Conservation (phyloP, 2,888 invertebrate species). For the Meteorus colon region DNA sequence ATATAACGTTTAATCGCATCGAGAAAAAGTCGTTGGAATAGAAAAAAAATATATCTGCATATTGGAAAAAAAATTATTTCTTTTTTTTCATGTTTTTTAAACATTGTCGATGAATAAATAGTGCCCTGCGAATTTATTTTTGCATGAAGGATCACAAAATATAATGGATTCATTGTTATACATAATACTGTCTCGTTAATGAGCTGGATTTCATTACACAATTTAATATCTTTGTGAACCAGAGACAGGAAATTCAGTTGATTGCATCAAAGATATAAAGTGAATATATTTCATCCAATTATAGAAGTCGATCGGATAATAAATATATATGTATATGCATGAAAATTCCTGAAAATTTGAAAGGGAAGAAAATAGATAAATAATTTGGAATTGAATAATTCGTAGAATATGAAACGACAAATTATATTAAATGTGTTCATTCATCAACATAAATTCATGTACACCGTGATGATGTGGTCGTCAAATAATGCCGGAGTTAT, state of each 20-base stretch:
- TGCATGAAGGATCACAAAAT: background rate
- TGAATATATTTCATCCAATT: background rate
- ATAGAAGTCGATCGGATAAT: background rate
- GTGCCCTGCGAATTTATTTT: background rate
- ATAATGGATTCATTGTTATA: background rate
- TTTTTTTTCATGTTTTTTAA: background rate
- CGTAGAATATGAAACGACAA: background rate
- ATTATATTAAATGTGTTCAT: background rate
- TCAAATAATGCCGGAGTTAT: background rate
- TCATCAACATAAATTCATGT: background rate
- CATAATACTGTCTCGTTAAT: background rate
- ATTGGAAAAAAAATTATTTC: background rate
- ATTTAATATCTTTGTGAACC: background rate
- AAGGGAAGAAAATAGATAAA: background rate
- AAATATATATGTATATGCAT: background rate
- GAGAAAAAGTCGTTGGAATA: background rate
- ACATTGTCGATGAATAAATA: slow-evolving; percentile 3
- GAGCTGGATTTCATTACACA: background rate
- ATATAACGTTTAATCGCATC: slow-evolving; percentile 7
- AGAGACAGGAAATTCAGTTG: background rate
- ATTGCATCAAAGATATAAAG: background rate
- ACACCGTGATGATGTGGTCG: background rate
- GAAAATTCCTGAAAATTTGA: background rate
- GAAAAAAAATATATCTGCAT: background rate
- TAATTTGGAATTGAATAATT: background rate